These are phyloP conservation scores for Grammomys surdaster DNA, from an alignment of 2,113 vertebrate species.

Conservation along the genomic window DNA sequence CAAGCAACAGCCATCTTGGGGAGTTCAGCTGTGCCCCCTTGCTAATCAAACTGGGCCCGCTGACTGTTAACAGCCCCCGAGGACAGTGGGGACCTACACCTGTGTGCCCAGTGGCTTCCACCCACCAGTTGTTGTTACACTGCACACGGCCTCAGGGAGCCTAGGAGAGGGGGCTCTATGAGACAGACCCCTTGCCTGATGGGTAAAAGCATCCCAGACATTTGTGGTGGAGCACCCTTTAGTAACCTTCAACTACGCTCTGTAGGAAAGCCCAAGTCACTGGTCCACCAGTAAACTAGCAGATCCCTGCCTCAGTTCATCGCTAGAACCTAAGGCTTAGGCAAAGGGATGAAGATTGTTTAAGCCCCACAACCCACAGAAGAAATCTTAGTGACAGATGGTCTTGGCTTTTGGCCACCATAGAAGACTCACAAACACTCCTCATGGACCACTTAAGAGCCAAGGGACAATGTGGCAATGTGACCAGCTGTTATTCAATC, in stretches of 20 bases:
- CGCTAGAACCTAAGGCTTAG: fast-evolving
- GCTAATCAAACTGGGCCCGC: background rate
- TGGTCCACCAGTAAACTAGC: background rate
- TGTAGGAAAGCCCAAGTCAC: background rate
- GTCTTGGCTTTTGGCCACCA: background rate
- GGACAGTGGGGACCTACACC: background rate
- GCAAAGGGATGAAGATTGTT: background rate
- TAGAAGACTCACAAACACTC: background rate
- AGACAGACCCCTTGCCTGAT: background rate
- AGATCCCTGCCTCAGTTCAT: background rate
- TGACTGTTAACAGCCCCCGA: background rate
- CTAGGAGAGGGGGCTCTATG: background rate
- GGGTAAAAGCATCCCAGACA: background rate
- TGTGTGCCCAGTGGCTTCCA: background rate
- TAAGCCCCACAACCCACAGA: background rate
- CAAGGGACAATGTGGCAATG: background rate
- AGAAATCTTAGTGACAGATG: background rate
- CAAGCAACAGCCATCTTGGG: background rate
- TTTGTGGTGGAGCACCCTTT: background rate
- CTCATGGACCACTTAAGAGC: background rate
- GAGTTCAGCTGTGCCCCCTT: background rate
- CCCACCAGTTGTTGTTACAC: no score
- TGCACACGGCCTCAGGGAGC: background rate
- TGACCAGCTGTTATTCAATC: background rate
- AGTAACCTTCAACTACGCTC: background rate